Conservation (phyloP, 2,888 invertebrate species). For the Himalopsyche japonica region DNA sequence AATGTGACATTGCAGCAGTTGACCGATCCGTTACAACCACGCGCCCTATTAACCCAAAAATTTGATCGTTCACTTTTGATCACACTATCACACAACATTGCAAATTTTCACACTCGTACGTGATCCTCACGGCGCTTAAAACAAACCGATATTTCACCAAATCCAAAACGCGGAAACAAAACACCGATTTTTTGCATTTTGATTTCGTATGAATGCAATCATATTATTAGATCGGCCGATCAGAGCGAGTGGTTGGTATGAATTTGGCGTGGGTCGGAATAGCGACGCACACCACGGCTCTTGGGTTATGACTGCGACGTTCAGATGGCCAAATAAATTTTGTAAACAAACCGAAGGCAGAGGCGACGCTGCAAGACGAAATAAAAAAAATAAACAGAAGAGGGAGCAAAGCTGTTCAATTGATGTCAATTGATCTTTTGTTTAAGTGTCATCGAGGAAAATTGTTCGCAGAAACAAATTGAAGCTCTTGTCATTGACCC, state of each 20-base stretch:
- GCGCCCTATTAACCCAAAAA: background rate
- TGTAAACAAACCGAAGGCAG: conserved; percentile 26
- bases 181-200: background rate
- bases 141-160: background rate
- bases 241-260: background rate
- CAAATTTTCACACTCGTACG: background rate
- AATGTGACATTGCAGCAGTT: background rate
- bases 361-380: conserved; percentile 9
- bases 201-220: background rate
- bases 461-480: background rate
- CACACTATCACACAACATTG: background rate
- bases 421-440: background rate
- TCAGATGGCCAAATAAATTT: conserved; percentile 23
- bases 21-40: background rate
- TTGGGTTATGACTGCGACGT: background rate
- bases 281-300: background rate
- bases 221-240: background rate
- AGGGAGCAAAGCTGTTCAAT: background rate
- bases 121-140: background rate
- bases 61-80: background rate
- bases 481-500: background rate
- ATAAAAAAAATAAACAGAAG: background rate
- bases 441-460: background rate
- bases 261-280: background rate
- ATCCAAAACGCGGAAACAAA: background rate